Conservation (phyloP, 2,888 invertebrate genomes). For the Archips crataeganus region DNA sequence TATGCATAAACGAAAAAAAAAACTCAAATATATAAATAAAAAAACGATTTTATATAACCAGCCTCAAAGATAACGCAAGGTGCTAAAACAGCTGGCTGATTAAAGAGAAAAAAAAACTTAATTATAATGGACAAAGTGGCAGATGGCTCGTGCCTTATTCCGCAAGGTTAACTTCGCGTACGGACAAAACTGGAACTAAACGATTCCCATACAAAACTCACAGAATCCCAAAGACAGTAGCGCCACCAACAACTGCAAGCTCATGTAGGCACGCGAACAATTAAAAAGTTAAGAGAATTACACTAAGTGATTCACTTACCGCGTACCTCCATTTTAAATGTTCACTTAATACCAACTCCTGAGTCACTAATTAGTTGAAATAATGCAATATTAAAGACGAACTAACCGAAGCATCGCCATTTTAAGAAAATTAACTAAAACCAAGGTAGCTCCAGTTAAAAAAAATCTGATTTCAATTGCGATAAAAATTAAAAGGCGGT, state of each 20-base stretch:
- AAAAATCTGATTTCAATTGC: background rate
- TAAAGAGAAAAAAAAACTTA: conserved; percentile 37
- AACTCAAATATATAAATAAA: background rate
- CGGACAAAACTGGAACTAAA: conserved; percentile 8
- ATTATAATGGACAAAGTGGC: conserved; percentile 39
- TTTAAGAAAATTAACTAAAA: background rate
- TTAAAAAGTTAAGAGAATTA: conserved; percentile 37
- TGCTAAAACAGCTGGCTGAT: conserved; percentile 44
- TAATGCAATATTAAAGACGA: background rate
- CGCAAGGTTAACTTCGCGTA: conserved; percentile 4
- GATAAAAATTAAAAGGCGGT: conserved; percentile 7
- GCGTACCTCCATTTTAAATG: conserved; percentile 1
- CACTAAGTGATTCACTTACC: conserved; percentile 25
- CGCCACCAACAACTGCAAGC: conserved; percentile 1
- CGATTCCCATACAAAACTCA: background rate
- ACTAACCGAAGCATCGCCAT: background rate
- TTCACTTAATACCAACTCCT: background rate
- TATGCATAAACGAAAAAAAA: background rate
- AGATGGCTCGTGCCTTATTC: conserved; percentile 48
- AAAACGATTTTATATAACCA: conserved; percentile 11
- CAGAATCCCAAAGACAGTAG: background rate
- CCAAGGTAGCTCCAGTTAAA: conserved; percentile 15
- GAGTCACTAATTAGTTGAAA: conserved; percentile 4
- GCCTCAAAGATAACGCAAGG: conserved; percentile 37
- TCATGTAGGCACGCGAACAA: conserved; percentile 19